Evolutionary conservation across 2,888 invertebrate genomes (phyloP).

Genomic region (Melolontha melolontha): DNA sequence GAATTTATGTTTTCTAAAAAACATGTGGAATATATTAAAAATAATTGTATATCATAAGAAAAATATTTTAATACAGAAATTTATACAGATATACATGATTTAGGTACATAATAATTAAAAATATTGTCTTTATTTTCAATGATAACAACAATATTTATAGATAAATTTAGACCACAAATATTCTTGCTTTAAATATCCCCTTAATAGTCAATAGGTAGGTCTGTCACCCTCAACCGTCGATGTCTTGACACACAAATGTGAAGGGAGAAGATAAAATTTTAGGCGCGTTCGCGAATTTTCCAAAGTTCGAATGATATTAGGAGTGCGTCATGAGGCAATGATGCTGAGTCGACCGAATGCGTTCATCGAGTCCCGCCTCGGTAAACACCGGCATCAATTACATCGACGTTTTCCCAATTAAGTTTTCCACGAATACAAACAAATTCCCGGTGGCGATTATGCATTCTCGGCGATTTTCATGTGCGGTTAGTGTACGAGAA

Average conservation of each 20-base stretch:
- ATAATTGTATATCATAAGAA: no score
- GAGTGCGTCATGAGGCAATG: not conserved
- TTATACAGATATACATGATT: no score
- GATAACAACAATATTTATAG: no score
- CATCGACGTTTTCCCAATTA: slow-evolving; percentile 20
- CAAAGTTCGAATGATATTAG: slow-evolving; percentile 25
- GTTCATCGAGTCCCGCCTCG: slow-evolving; percentile 4
- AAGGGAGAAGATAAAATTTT: slow-evolving; percentile 22
- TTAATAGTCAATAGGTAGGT: no score
- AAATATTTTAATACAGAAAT: no score
- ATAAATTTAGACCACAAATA: no score
- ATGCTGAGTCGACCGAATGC: slow-evolving; percentile 16
- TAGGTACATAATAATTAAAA: no score
- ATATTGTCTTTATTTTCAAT: no score
- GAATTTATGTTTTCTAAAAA: no score
- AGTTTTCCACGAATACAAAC: not conserved
- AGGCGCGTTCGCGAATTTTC: slow-evolving; percentile 21
- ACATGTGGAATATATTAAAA: no score
- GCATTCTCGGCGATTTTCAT: not conserved
- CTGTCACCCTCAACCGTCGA: no score
- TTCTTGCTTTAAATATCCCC: no score
- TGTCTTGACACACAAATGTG: not conserved
- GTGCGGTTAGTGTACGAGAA: not conserved
- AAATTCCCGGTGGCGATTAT: not conserved
- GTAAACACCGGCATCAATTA: slow-evolving; percentile 25